phyloP scores from a whole-genome alignment of 2,113 vertebrate species.

The Muntiacus muntjak region DNA sequence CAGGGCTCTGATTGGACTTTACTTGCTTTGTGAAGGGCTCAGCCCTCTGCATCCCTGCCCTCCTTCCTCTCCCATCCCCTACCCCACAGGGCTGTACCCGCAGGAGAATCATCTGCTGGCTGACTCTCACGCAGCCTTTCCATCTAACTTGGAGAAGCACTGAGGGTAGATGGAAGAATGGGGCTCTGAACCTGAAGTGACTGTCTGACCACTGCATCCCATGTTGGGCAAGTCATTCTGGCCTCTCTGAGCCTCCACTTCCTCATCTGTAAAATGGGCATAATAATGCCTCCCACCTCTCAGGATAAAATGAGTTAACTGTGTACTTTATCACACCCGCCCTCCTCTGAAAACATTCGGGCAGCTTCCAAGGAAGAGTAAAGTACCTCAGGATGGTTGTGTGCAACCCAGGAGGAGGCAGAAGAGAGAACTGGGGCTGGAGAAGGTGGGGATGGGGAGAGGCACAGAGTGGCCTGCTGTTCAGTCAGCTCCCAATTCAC shows the following conservation, averaged over 20 bases:
- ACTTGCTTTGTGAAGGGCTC: background rate
- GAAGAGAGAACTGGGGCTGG: background rate
- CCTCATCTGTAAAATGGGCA: background rate
- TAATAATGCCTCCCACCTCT: accelerated
- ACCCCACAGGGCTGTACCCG: accelerated
- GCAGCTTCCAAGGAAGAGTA: background rate
- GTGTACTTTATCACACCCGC: accelerated
- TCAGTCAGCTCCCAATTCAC: background rate
- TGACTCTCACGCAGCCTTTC: accelerated
- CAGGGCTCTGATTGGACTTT: background rate
- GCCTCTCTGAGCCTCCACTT: background rate
- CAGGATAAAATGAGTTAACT: accelerated
- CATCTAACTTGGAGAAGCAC: background rate
- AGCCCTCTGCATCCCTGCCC: background rate
- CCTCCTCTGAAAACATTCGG: too few relatives aligned
- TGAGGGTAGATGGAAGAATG: accelerated
- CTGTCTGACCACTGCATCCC: accelerated
- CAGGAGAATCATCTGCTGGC: background rate
- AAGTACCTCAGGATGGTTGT: accelerated
- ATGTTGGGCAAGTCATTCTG: background rate
- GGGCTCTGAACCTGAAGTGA: background rate
- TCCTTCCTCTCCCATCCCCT: background rate
- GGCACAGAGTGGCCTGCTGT: accelerated
- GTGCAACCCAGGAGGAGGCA: background rate
- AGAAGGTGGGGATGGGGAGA: background rate